Percentiles rank a stretch among this genome's conserved stretches.
phyloP scores from a whole-genome alignment of 2,888 invertebrate species.

The Harpalus rufipes region DNA sequence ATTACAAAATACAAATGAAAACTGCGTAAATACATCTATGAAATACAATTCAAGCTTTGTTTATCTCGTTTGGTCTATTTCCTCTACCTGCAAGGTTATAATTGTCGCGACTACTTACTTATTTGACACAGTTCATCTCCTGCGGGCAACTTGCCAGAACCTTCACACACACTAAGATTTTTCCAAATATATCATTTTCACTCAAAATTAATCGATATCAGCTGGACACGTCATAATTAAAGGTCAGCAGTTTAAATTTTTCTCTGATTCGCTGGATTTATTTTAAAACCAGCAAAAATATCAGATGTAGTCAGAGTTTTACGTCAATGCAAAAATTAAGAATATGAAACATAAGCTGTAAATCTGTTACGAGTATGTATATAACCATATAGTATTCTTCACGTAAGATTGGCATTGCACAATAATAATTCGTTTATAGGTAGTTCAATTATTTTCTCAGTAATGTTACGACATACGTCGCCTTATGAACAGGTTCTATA shows the following conservation, averaged over 20 bases:
- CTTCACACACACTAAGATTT: constrained; percentile 10
- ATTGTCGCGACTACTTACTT: constrained; percentile 27
- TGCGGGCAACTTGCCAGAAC: constrained; percentile 3
- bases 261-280: not conserved
- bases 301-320: constrained; percentile 1
- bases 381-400: not conserved
- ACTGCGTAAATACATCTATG: not conserved
- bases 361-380: not conserved
- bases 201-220: constrained; percentile 11
- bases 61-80: not conserved
- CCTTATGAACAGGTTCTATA: too few relatives aligned
- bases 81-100: constrained; percentile 45
- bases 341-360: not conserved
- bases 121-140: constrained; percentile 41
- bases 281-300: constrained; percentile 11
- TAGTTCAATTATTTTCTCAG: too few relatives aligned
- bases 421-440: too few relatives aligned
- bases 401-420: too few relatives aligned
- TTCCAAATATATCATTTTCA: constrained; percentile 1
- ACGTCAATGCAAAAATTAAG: not conserved
- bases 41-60: not conserved
- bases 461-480: too few relatives aligned
- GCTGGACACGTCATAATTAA: not conserved
- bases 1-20: not conserved
- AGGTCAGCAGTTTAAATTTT: not conserved